Evolutionary conservation across 2,113 vertebrate genomes (phyloP), one percentile per base, ranked within the genome.

Genomic region (Spea multiplicata): DNA sequence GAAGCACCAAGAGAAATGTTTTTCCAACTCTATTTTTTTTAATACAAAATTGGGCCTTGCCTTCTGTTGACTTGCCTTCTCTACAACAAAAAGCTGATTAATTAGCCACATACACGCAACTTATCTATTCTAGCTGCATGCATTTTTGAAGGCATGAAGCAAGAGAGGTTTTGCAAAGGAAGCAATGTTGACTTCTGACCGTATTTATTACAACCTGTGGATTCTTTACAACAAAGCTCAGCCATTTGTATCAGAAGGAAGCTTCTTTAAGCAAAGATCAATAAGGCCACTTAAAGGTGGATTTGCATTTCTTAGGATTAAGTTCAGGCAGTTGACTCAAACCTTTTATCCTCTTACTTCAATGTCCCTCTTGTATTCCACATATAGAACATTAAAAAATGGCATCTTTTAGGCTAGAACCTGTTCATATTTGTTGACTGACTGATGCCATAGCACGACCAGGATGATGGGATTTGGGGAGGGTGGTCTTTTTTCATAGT

Each of bases 221-320:
- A 83, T 80, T 53, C 76, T 82, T 69, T 82, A 83, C 85, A 85
- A 86, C 82, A 86, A 88, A 88, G 83, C 88, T 73, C 82, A 76
- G 71, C 71, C 83, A 84, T 84, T 83, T 86, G 81, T 86, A 86
- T 79, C 81, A 52, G 81, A 75, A 81, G 59, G 71, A 81, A 84
- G 70, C 55, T 53, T 80, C 73, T 88, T 87, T 82, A 82, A 86
- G 84, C 74, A 90, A 86, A 88, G 83, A 85, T 87, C 83, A 84
- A 83, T 84, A 84, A 88, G 84, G 85, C 86, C 83, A 87, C 83
- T 86, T 83, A 85, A 83, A 86, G 75, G 48, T 68, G 61, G 83
- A 84, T 85, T 83, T 86, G 85, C 77, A 87, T 86, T 83, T 82
- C 71, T 81, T 81, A 86, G 52, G 30, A 73, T 82, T 78, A 84